Evolutionary conservation across 2,888 invertebrate species (phyloP).

Genomic region (Caenorhabditis panamensis): DNA sequence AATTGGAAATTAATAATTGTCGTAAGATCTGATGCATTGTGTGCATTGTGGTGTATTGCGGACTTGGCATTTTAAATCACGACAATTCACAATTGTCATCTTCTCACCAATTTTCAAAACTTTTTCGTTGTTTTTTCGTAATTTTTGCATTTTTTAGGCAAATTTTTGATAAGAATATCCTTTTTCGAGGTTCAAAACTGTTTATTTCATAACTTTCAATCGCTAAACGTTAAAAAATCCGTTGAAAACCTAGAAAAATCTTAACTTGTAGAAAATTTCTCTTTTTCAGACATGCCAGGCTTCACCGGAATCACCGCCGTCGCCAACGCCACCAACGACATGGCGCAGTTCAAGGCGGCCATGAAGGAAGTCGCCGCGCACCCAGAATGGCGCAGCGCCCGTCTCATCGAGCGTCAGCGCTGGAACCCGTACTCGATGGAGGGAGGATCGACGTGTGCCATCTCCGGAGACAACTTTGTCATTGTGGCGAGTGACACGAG

Average conservation of each 20-base stretch:
- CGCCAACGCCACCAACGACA: conserved; percentile 36
- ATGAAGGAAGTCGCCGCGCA: conserved; percentile 70
- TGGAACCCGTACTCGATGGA: conserved; percentile 81
- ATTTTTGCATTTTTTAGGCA: neutral
- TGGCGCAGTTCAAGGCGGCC: conserved; percentile 55
- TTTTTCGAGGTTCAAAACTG: too few species aligned
- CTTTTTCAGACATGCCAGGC: conserved; percentile 36
- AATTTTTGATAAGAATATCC: too few species aligned
- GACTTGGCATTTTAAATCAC: conserved; percentile 26
- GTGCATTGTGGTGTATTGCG: conserved; percentile 7
- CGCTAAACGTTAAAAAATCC: too few species aligned
- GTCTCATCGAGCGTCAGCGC: conserved; percentile 69
- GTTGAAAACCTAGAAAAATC: too few species aligned
- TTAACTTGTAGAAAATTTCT: too few species aligned
- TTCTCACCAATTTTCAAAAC: conserved; percentile 20
- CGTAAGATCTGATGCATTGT: conserved; percentile 28
- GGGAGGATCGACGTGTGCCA: conserved; percentile 89
- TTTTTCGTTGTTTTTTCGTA: conserved; percentile 8
- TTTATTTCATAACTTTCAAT: too few species aligned
- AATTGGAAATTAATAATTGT: conserved; percentile 5
- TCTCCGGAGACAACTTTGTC: conserved; percentile 95
- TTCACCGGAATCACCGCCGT: conserved; percentile 60
- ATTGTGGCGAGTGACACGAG: conserved; percentile 92
- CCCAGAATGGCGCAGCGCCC: conserved; percentile 74
- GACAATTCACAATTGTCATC: conserved; percentile 44